phyloP scores from a whole-genome alignment of 2,888 invertebrate species.

The Epinotia bilunana region DNA sequence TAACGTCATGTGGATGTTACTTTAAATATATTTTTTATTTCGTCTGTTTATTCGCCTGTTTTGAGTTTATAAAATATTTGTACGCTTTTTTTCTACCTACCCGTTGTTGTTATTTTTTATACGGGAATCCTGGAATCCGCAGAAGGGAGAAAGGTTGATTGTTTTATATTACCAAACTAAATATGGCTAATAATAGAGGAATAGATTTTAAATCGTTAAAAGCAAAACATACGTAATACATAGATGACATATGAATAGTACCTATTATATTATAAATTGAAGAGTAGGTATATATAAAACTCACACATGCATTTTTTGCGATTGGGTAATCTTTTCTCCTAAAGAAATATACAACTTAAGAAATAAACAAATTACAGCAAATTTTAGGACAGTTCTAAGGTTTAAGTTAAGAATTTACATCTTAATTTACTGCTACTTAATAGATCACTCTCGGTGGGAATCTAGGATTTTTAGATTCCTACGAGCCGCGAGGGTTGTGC shows the following conservation, averaged over 20 bases:
- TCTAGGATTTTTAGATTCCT: constrained; percentile 31
- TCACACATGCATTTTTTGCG: background rate
- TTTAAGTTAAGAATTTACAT: background rate
- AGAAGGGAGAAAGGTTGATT: background rate
- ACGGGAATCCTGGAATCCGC: constrained; percentile 2
- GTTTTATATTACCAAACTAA: background rate
- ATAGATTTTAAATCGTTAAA: background rate
- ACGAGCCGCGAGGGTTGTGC: constrained; percentile 56
- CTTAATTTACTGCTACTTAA: background rate
- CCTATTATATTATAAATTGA: background rate
- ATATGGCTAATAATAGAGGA: background rate
- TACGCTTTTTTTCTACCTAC: constrained; percentile 39
- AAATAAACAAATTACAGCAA: background rate
- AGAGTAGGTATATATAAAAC: background rate
- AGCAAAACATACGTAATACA: background rate
- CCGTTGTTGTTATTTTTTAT: constrained; percentile 35
- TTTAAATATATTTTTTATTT: constrained; percentile 28
- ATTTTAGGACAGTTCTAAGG: background rate
- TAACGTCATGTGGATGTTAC: constrained; percentile 40
- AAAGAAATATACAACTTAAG: background rate
- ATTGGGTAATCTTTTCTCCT: background rate
- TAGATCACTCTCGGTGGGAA: constrained; percentile 1
- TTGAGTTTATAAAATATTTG: constrained; percentile 32
- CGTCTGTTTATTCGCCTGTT: constrained; percentile 43
- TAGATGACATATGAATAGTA: background rate